Conservation (phyloP, 2,113 vertebrate genomes). For the Actinemys pallida region DNA sequence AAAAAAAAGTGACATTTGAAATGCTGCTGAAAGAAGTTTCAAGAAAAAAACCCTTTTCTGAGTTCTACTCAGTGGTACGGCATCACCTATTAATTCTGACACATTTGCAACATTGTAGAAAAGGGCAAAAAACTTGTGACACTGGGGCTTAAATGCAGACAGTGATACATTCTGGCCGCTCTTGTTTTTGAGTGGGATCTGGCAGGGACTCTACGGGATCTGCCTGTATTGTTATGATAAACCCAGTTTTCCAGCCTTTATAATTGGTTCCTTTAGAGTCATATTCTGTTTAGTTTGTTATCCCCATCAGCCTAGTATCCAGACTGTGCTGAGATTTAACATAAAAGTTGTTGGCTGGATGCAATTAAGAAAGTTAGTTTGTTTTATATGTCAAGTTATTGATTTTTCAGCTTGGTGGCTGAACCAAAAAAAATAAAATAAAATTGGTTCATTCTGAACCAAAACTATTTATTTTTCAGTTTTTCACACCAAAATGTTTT, state of each 20-base stretch:
- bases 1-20: neutral
- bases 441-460: no score
- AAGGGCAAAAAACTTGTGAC: neutral
- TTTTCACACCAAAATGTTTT: no score
- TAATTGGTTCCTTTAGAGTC: neutral
- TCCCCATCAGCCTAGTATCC: neutral
- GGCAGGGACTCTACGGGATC: neutral
- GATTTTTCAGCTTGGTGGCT: no score
- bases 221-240: neutral
- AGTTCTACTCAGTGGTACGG: no score
- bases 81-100: neutral
- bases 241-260: neutral
- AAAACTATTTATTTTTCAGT: no score
- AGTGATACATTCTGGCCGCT: neutral
- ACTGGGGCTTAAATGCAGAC: neutral
- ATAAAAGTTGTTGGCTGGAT: neutral
- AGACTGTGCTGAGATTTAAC: neutral
- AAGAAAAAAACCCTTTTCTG: neutral
- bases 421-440: no score
- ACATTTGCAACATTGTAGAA: neutral
- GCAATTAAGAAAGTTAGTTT: accelerated
- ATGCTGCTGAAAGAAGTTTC: neutral
- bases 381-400: no score
- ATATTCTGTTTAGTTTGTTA: neutral
- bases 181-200: neutral